A percentile compares a stretch with the other conserved stretches of the same genome.
Evolutionary conservation across 2,888 invertebrate species (phyloP).

Genomic region (Coleophora flavipennella): DNA sequence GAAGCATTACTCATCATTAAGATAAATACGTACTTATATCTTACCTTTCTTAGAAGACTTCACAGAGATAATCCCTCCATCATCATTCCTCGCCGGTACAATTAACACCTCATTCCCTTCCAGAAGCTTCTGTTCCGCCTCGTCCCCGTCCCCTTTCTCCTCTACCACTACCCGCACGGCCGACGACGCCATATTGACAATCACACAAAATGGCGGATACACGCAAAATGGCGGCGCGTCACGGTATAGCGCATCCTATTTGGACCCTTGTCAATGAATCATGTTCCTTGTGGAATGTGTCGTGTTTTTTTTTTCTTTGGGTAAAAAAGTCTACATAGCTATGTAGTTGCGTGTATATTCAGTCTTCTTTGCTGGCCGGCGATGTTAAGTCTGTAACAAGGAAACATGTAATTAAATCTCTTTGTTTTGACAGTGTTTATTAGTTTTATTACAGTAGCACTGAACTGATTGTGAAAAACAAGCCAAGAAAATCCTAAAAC

Average conservation of each 20-base stretch:
- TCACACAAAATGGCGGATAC: slow-evolving; percentile 2
- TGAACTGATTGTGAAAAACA: no score
- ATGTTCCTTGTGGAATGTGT: slow-evolving; percentile 19
- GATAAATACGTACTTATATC: slow-evolving; percentile 3
- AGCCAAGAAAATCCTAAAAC: no score
- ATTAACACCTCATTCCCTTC: slow-evolving; percentile 33
- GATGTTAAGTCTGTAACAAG: slow-evolving; percentile 27
- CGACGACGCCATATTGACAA: slow-evolving; percentile 36
- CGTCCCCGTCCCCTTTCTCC: slow-evolving; percentile 36
- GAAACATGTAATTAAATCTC: not conserved
- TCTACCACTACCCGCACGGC: slow-evolving; percentile 32
- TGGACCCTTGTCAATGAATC: slow-evolving; percentile 8
- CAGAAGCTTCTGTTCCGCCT: slow-evolving; percentile 49
- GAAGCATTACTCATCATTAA: no score
- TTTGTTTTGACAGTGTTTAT: no score
- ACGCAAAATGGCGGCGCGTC: slow-evolving; percentile 26
- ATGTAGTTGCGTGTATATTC: slow-evolving; percentile 17
- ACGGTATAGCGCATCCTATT: slow-evolving; percentile 17
- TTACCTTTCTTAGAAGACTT: slow-evolving; percentile 64
- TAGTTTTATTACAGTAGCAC: no score
- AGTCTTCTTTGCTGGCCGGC: slow-evolving; percentile 40
- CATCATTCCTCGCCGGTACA: slow-evolving; percentile 27
- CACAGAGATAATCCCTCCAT: slow-evolving; percentile 32
- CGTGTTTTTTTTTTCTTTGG: slow-evolving; percentile 11
- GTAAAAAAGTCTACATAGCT: slow-evolving; percentile 26